Base-by-base conservation (phyloP, 2,888 invertebrate genomes). In the Monoplex corrugatus region DNA sequence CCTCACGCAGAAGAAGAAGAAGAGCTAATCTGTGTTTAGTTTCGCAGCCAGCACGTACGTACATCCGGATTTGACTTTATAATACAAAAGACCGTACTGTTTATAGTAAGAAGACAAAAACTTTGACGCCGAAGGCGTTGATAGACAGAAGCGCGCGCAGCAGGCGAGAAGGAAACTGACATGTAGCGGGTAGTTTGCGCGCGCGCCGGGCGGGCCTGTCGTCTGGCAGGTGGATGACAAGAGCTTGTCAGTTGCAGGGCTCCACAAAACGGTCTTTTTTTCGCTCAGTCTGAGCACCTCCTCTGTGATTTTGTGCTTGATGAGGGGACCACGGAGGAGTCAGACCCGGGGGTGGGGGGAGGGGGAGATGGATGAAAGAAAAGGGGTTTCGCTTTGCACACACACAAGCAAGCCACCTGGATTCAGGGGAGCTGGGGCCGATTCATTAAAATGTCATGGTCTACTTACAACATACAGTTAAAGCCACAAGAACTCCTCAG, bases 11-110 rank as follows among this genome's bases (percentile, higher is more conserved):
- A n/a, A n/a, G n/a, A n/a, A n/a, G n/a, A n/a, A n/a, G n/a, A n/a
- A 43, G 78, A 80, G 78, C 28, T 43, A 80, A 80, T 43, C 78
- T 80, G n/a, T n/a, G 78, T 80, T 80, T 80, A 80, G 43, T 23
- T 43, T 80, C 78, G 78, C 78, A 43, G 13, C 78, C 78, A 80
- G 40, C 43, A 6, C 78, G 23, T 28, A 8, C 40, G 40, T 28
- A 28, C 28, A 43, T 0, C 23, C 43, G 43, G n/a, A n/a, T n/a
- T n/a, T n/a, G n/a, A n/a, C n/a, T n/a, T n/a, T n/a, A n/a, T n/a
- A n/a, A n/a, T n/a, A 80, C 78, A 80, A 80, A 28, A 10, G 40
- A 43, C 8, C 8, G 10, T 50, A 2, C 3, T 35, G 38, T 32
- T 10, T 43, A 8, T 1, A 8, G 32, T 5, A 40, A 80, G 78